Base-by-base conservation (phyloP, 2,113 vertebrate genomes). In the Amazona guildingii region DNA sequence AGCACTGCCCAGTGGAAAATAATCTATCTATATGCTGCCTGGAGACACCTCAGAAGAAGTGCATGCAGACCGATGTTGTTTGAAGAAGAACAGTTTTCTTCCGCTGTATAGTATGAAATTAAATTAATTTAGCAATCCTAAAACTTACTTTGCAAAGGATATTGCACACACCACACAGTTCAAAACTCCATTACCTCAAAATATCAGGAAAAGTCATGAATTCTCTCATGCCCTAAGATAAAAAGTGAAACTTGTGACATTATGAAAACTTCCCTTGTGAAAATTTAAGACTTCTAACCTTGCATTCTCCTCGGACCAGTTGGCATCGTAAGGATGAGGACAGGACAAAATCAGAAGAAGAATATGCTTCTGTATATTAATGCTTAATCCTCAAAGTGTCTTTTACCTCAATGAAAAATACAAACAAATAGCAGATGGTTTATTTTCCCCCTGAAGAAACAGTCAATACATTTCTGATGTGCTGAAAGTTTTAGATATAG, bases 141-240 rank as follows among this genome's bases (percentile, higher is more conserved):
- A 80, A 85, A 77, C 55, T 92, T 96, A 92, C 48, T 23, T 88
- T 93, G 88, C 35, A 87, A 87, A 88, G 37, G 18, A 67, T 92
- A 83, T 90, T 94, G 75, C 37, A 69, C 15, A 64, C 13, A 84
- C 6, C n/a, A 25, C n/a, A 43, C 8, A 76, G 11, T 49, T 92
- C 62, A 83, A 88, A 90, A 88, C 70, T 93, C 86, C 61, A 43
- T 84, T 93, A 69, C 9, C 55, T 52, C 61, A 68, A 86, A 90
- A 90, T 86, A 61, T 83, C 88, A 90, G n/a, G 33, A 95, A 94
- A 96, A 96, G 64, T 91, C 64, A 93, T 39, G 43, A 96, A 94
- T 88, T 74, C 90, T 94, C 67, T 90, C 27, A 84, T 62, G 77
- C 37, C 62, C 73, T 27, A 59, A 88, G 69, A 92, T 17, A 93